Base-by-base conservation (phyloP, 2,797 vertebrate species). In the Hirundo rustica region DNA sequence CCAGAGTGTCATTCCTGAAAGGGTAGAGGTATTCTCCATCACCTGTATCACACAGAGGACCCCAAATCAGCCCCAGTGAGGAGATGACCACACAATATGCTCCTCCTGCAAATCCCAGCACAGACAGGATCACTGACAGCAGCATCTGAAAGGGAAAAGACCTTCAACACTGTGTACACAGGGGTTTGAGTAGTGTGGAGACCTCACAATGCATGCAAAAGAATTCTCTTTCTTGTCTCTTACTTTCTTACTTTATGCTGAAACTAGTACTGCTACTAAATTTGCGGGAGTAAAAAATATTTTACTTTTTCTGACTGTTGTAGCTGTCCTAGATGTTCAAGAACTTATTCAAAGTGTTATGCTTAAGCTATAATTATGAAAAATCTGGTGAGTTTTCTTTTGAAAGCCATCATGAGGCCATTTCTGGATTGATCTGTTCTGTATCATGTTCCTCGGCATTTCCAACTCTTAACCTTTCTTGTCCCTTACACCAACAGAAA, bases 21-120 rank as follows among this genome's bases (percentile, higher is more conserved):
- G 97, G 96, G 30, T 97, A 98, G 65, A 93, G 73, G 53, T 96
- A 97, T 79, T 95, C 90, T 77, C 96, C 97, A 60, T 97, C 89
- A 66, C 97, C 97, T 6, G 72, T 96, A 90, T 98, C 94, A 25
- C 97, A 98, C 51, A 96, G 80, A 78, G 97, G 95, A 15, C 96
- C 92, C 10, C 90, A 20, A 45, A 96, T 87, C 62, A 98, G 89
- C 67, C 96, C 97, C 85, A 98, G 20, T 0, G 87, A 97, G 76
- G 98, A 97, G 83, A 98, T 81, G 66, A 97, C 83, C 4, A 61
- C 92, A 70, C 95, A 97, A 22, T 97, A 97, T 0, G 20, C 53
- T 48, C 93, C 94, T 40, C 96, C 97, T 0, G 78, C 22, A 0
- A 95, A 84, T 60, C 97, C 97, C 89, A 97, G 57, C 7, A 86